A percentile compares a stretch with the other conserved stretches of the same genome.
Evolutionary conservation across 2,888 invertebrate species (phyloP).

Genomic region (Xanthorhoe designata): DNA sequence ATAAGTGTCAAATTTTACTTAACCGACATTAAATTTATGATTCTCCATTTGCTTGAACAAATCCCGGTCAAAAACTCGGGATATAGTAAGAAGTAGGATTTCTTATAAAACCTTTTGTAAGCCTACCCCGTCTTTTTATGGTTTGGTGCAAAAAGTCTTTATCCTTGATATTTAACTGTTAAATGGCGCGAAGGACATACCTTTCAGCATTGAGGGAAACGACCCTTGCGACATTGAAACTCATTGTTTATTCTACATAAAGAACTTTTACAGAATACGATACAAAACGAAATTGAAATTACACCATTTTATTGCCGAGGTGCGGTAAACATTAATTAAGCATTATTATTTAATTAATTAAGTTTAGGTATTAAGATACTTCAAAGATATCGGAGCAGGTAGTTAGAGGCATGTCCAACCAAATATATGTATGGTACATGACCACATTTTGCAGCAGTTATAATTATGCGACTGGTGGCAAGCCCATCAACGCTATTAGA

Average conservation of each 20-base stretch:
- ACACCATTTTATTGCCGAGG: no score
- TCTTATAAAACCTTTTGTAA: not conserved
- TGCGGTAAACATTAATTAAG: no score
- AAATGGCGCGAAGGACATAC: conserved; percentile 16
- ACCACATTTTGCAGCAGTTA: no score
- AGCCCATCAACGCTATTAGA: no score
- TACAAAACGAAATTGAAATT: conserved; percentile 17
- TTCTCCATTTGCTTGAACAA: not conserved
- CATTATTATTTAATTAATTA: no score
- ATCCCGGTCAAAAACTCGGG: not conserved
- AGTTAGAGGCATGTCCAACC: no score
- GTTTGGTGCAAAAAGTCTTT: not conserved
- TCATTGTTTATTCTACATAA: conserved; percentile 8
- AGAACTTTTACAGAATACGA: not conserved
- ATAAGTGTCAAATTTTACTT: no score
- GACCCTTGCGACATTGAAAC: conserved; percentile 18
- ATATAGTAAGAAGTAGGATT: not conserved
- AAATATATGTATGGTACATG: no score
- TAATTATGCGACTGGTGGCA: no score
- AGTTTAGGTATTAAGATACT: no score
- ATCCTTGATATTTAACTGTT: conserved; percentile 25
- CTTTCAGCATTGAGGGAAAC: conserved; percentile 22
- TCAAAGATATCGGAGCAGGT: no score
- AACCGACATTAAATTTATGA: no score
- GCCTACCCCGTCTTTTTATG: not conserved